Conservation (phyloP, 2,888 invertebrate species). For the Brachypalpus laphriformis region DNA sequence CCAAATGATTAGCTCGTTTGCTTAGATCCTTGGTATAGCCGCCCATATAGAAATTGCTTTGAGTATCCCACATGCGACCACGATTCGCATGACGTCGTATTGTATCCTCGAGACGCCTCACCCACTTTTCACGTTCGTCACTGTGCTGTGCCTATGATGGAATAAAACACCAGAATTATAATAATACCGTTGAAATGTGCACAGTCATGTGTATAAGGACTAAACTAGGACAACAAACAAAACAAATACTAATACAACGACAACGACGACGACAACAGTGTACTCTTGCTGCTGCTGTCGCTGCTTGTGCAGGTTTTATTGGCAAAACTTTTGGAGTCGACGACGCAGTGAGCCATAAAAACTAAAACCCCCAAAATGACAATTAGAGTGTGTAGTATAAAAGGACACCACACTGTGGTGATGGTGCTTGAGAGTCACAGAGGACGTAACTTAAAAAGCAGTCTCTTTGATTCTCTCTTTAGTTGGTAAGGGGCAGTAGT, state of each 20-base stretch:
- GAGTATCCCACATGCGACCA: constrained; percentile 81
- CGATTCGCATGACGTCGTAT: constrained; percentile 92
- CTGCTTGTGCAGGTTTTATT: constrained; percentile 18
- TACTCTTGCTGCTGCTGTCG: not conserved
- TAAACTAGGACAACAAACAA: constrained; percentile 60
- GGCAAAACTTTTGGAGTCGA: constrained; percentile 57
- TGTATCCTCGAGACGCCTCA: constrained; percentile 96
- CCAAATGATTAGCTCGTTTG: constrained; percentile 82
- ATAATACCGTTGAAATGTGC: constrained; percentile 23
- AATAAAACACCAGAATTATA: constrained; percentile 59
- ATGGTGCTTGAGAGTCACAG: constrained; percentile 22
- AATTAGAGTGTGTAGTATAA: constrained; percentile 60
- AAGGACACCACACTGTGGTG: constrained; percentile 45
- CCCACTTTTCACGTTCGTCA: constrained; percentile 98
- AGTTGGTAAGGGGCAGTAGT: constrained; percentile 4
- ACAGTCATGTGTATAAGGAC: constrained; percentile 24
- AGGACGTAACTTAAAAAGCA: constrained; percentile 17
- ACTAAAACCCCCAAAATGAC: constrained; percentile 55
- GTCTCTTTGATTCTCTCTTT: constrained; percentile 50
- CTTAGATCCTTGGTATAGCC: constrained; percentile 83
- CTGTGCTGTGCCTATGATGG: constrained; percentile 92
- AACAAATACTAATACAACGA: constrained; percentile 4
- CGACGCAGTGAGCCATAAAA: constrained; percentile 52
- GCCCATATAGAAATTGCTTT: constrained; percentile 80
- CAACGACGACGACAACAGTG: not conserved